phyloP scores from a whole-genome alignment of 2,888 invertebrate species.

The Oscheius onirici region DNA sequence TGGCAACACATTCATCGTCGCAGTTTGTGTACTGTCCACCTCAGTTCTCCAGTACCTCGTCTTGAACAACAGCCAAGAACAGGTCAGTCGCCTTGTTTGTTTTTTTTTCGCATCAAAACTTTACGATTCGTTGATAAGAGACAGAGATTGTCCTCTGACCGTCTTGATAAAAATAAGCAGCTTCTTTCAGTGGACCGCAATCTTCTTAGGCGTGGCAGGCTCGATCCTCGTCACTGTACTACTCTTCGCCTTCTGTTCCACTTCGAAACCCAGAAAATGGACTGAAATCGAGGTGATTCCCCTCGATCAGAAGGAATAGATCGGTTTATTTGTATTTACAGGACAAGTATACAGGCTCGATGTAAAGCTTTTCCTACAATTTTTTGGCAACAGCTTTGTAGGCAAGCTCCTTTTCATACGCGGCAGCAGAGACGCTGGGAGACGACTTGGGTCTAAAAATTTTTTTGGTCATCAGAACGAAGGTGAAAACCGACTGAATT shows the following conservation, averaged over 20 bases:
- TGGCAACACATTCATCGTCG: constrained; percentile 48
- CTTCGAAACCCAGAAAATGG: constrained; percentile 38
- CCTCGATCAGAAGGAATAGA: background rate
- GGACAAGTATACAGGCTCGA: background rate
- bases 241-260: constrained; percentile 35
- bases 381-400: background rate
- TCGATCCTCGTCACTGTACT: constrained; percentile 35
- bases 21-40: constrained; percentile 37
- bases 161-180: background rate
- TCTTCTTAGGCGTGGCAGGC: constrained; percentile 17
- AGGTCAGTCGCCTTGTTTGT: constrained; percentile 28
- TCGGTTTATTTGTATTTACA: background rate
- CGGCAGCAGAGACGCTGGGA: background rate
- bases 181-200: constrained; percentile 24
- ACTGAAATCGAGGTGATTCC: constrained; percentile 34
- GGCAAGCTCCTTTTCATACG: background rate
- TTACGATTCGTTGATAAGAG: background rate
- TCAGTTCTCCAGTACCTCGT: constrained; percentile 41
- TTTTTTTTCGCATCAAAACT: background rate
- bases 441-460: constrained; percentile 1
- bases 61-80: constrained; percentile 39
- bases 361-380: background rate
- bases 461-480: background rate
- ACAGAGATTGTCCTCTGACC: background rate
- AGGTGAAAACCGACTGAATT: background rate